Evolutionary conservation across 2,113 vertebrate species (phyloP), one percentile per base, ranked within the genome.

Genomic region (Harpagus bidentatus): DNA sequence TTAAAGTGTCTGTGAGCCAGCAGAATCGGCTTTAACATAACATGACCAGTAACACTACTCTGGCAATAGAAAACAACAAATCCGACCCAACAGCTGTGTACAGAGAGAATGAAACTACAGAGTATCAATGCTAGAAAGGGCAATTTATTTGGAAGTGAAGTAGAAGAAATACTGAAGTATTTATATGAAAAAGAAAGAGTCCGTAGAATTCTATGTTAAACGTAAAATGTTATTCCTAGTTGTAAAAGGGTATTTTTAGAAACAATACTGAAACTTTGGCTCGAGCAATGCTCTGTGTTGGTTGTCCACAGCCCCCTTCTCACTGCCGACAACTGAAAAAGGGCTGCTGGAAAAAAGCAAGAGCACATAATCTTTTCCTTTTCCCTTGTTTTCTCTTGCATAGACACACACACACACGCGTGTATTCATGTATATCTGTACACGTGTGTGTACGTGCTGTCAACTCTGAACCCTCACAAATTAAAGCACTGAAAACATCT

Each of bases 1-100:
- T 97, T 97, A 63, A 97, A 91, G 94, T 94, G 91, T 86, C 85
- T 97, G 91, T 93, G 85, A 97, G 83, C 92, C 93, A 96, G 88
- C 76, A 97, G 95, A 96, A 97, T 79, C 20, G 50, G 78, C 74
- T 94, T 94, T 89, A 96, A 94, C 55, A 26, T 85, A 97, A 97
- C 58, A 87, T 34, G 77, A 82, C 82, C 88, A 93, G 59, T 32
- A 76, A 95, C 73, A 74, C 76, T 36, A 61, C 62, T 69, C 94
- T 77, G 95, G 73, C 61, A 94, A 70, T 16, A 88, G 63, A 94
- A 96, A 97, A 96, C 73, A 98, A 88, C 72, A 93, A 38, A 91
- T 87, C 59, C 3, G 10, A 96, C n/a, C 70, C 59, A 91, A 82
- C 56, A 86, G 83, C 76, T 90, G 74, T 66, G 82, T 53, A 59